These are phyloP conservation scores for Drosophila navojoa DNA, from an alignment of 1,140 invertebrate species.

Conservation along the genomic window DNA sequence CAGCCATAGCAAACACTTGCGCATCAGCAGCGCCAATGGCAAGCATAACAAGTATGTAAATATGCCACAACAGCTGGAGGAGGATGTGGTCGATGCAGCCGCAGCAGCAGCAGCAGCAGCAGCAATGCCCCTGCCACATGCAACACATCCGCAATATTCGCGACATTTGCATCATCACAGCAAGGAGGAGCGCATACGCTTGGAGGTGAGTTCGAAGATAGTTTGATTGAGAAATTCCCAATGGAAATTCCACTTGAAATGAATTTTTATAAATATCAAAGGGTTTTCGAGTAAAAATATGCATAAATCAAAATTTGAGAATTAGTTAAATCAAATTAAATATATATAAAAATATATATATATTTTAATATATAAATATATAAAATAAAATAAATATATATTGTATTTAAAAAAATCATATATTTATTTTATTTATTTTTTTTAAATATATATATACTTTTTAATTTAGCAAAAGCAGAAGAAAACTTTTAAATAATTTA, in stretches of 20 bases:
- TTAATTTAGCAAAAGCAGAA: too few species aligned
- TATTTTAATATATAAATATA: too few species aligned
- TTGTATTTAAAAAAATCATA: too few species aligned
- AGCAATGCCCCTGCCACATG: conserved; percentile 50
- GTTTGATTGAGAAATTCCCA: conserved; percentile 1
- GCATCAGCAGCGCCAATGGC: conserved; percentile 67
- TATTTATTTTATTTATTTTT: too few species aligned
- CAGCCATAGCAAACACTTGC: conserved; percentile 71
- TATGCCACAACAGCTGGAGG: conserved; percentile 55
- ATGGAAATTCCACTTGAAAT: not conserved
- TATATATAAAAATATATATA: too few species aligned
- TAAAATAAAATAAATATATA: too few species aligned
- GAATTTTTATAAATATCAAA: not conserved
- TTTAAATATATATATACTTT: too few species aligned
- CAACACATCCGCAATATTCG: conserved; percentile 51
- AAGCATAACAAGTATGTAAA: conserved; percentile 71
- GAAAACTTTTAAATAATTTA: too few species aligned
- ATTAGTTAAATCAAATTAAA: too few species aligned
- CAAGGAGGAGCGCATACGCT: conserved; percentile 77
- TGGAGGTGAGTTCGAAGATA: conserved; percentile 68
- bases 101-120: conserved; percentile 61
- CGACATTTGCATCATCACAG: conserved; percentile 70
- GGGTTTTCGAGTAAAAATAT: not conserved
- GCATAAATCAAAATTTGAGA: too few species aligned
- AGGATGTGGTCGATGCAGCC: conserved; percentile 68